Evolutionary conservation across 2,113 vertebrate genomes (phyloP), one percentile per base, ranked within the genome.

Genomic region (Rhipidura dahli): DNA sequence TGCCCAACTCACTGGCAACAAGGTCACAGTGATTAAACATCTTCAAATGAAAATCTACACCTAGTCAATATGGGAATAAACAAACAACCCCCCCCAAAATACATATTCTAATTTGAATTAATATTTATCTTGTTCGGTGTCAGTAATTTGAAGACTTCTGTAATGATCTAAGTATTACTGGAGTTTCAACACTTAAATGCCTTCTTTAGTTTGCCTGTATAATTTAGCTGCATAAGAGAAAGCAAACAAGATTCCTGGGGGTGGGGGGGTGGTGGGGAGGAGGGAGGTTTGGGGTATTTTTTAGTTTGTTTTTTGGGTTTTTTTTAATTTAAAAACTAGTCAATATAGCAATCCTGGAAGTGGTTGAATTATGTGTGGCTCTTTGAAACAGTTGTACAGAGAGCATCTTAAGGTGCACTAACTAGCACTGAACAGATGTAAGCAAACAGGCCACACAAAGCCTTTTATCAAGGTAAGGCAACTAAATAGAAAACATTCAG

Each of bases 41-140:
- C 12, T 79, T 17, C 31, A 40, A 6, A 19, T 60, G 33, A 65
- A 76, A 56, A 63, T 7, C 51, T 27, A 21, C 15, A 7, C 7
- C 7, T 15, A 54, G 44, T 31, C 86, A 80, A 45, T n/a, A n/a
- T 22, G 8, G 51, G 39, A 79, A 54, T 19, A 85, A 45, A 45
- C 27, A 51, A 16, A 39, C 39, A 39, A 1, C 5, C 0, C 7
- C 9, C 0, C 2, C 0, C 2, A 1, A 76, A 50, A 63, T 13
- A 56, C 57, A 30, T 77, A 2, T 42, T 35, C 22, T 50, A 35
- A 37, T 64, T 50, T 31, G 12, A 27, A 57, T 37, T 44, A 57
- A 42, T 57, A 50, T 23, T 44, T 72, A 16, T 23, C 15, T 6
- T 33, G 15, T 16, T 70, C 23, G 73, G 18, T 8, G 12, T 59